Evolutionary conservation across 2,888 invertebrate species (phyloP).

Genomic region (Noctua janthina): DNA sequence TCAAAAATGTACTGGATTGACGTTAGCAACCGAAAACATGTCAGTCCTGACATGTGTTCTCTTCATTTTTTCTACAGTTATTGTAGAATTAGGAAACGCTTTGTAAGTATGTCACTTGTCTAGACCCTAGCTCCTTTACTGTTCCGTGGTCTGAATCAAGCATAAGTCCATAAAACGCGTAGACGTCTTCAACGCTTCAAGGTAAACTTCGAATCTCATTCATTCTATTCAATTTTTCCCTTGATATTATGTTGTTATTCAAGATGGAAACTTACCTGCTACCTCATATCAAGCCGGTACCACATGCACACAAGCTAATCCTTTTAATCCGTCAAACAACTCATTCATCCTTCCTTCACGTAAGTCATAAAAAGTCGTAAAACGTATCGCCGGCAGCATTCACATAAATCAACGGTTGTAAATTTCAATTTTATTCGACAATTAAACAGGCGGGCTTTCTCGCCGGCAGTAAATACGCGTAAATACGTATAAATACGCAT

Average conservation of each 20-base stretch:
- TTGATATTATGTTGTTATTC: neutral
- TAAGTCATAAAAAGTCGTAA: slow-evolving; percentile 77
- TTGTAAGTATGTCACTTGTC: neutral
- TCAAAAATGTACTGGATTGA: neutral
- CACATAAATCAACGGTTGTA: slow-evolving; percentile 86
- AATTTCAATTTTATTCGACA: slow-evolving; percentile 90
- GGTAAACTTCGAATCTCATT: neutral
- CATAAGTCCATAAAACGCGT: neutral
- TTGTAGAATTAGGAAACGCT: neutral
- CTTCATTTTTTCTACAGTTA: too few relatives aligned
- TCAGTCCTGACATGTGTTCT: neutral
- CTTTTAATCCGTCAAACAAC: slow-evolving; percentile 62
- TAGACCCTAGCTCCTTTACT: neutral
- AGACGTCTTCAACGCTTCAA: neutral
- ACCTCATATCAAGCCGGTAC: neutral
- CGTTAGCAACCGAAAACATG: neutral
- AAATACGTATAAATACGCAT: slow-evolving; percentile 88
- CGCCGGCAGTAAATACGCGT: slow-evolving; percentile 86
- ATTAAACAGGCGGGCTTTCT: slow-evolving; percentile 89
- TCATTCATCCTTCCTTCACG: slow-evolving; percentile 61
- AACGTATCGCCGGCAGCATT: slow-evolving; percentile 72
- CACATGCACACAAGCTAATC: slow-evolving; percentile 25
- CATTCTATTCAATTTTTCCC: neutral
- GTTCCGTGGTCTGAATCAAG: neutral
- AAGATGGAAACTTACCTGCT: neutral